phyloP scores from a whole-genome alignment of 1,140 invertebrate genomes.

The Calephelis nemesis region DNA sequence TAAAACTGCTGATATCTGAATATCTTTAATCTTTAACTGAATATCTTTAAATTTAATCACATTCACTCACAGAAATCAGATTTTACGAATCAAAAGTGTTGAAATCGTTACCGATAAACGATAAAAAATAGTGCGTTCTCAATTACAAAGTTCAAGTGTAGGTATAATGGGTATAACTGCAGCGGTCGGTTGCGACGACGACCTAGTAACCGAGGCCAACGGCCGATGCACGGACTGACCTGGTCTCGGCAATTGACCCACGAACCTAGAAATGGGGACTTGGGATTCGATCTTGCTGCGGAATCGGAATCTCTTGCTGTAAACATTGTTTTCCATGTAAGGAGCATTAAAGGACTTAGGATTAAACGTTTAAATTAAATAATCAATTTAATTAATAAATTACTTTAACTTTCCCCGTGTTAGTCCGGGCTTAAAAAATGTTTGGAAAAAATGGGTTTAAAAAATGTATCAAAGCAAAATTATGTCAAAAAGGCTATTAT shows the following conservation, averaged over 20 bases:
- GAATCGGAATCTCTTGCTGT: conserved; percentile 22
- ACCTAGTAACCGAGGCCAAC: conserved; percentile 68
- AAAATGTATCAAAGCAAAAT: too few relatives aligned
- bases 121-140: conserved; percentile 27
- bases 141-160: conserved; percentile 68
- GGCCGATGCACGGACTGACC: conserved; percentile 51
- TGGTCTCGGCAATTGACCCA: conserved; percentile 49
- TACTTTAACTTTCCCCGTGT: too few relatives aligned
- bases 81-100: conserved; percentile 3
- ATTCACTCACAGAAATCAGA: background rate
- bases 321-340: conserved; percentile 27
- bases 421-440: too few relatives aligned
- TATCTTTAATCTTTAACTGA: too few relatives aligned
- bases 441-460: too few relatives aligned
- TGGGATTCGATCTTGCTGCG: conserved; percentile 30
- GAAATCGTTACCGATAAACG: conserved; percentile 13
- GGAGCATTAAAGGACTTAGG: background rate
- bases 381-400: too few relatives aligned
- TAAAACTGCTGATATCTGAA: too few relatives aligned
- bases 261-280: conserved; percentile 50
- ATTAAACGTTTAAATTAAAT: background rate
- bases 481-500: too few relatives aligned
- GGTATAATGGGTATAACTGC: conserved; percentile 44
- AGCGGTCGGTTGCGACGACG: conserved; percentile 49
- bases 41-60: too few relatives aligned